Percentiles rank a stretch among this genome's conserved stretches.
Evolutionary conservation across 2,797 vertebrate species (phyloP).

Genomic region (Lithobates pipiens): DNA sequence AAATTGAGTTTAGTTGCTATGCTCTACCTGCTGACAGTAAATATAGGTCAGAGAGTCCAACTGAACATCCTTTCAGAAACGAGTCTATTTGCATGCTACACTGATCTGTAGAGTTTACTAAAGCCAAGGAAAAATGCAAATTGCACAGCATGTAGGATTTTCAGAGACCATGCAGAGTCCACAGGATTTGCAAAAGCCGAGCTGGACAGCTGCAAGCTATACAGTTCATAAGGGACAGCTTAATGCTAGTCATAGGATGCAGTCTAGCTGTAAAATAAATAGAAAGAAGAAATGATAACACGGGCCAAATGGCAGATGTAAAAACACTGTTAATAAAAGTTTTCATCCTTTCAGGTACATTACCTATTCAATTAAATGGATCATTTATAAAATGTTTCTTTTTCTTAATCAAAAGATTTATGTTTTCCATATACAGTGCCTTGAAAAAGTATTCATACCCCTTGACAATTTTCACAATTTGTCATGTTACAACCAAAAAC

Average conservation of each 20-base stretch:
- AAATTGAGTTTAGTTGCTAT: neutral
- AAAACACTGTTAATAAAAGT: neutral
- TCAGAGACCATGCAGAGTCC: constrained; percentile 38
- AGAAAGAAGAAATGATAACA: neutral
- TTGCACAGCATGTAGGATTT: constrained; percentile 52
- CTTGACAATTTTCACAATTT: too few species aligned
- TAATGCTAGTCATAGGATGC: neutral
- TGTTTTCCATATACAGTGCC: neutral
- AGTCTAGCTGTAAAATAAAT: too few species aligned
- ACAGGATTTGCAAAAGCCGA: constrained; percentile 44
- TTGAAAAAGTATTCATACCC: too few species aligned
- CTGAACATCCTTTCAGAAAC: constrained; percentile 37
- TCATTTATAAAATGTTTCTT: neutral
- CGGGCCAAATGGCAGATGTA: neutral
- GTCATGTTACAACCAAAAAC: too few species aligned
- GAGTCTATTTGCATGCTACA: constrained; percentile 31
- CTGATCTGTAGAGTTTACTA: constrained; percentile 41
- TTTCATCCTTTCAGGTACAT: neutral
- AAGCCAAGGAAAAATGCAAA: constrained; percentile 53
- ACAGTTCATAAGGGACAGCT: constrained; percentile 26
- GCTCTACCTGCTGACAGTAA: constrained; percentile 42
- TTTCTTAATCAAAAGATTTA: neutral
- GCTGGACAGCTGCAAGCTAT: constrained; percentile 51
- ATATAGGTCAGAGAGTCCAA: constrained; percentile 33
- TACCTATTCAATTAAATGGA: neutral